Evolutionary conservation across 2,888 invertebrate species (phyloP), one percentile per base, ranked within the genome.

Genomic region (Brenthis ino): DNA sequence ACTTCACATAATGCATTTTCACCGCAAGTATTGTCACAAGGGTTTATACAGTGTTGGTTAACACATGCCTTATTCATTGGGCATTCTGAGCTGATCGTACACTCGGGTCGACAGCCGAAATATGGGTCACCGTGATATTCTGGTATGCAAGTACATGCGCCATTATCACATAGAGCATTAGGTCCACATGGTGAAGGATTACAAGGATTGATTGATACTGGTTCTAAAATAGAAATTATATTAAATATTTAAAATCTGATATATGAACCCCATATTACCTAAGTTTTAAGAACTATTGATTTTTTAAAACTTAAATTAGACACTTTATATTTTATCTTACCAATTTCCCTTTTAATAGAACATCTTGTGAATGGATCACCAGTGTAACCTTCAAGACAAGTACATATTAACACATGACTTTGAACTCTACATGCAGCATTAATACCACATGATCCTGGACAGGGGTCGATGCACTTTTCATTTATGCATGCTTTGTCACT

Each of bases 311-410:
- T 43, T 43, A 8, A 43, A 8, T 8, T 53, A 20, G 4, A 53
- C 6, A 53, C 20, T n/a, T 53, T 28, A 20, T 53, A 48, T 64
- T 66, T 67, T 68, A 56, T 28, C 87, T 93, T 94, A 93, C 95
- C 90, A 86, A 84, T 84, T 68, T 89, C 88, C 65, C 94, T 95
- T 85, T 94, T 94, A 11, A 91, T 85, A 43, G 91, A 87, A 80
- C 96, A 97, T 75, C 93, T 95, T 71, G 92, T 94, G 81, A 97
- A 96, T 24, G 97, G 96, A 91, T 97, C 96, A 28, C 97, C 97
- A 3, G 93, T 94, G 77, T 94, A 96, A 61, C 96, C 96, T 28
- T 94, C 89, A 5, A 94, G 90, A 81, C 97, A 97, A 51, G 94
- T 94, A 82, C 97, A 97, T 75, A 95, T 95, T 6, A 97, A 96